phyloP scores from a whole-genome alignment of 2,797 vertebrate genomes.

The Xenopus petersii region DNA sequence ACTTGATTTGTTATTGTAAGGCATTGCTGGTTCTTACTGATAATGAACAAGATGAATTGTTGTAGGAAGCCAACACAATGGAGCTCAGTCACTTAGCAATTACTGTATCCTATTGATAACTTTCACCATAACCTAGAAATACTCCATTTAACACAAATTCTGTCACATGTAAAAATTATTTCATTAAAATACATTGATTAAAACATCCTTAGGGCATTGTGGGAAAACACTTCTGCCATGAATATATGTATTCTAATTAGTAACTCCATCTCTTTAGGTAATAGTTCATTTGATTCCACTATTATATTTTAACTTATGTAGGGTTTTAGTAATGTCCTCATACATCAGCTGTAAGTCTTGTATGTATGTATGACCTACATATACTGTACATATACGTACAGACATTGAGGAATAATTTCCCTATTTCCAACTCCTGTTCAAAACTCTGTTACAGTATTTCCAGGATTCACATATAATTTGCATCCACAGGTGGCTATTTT shows the following conservation, averaged over 20 bases:
- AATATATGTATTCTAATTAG: not conserved
- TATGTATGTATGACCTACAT: too few relatives aligned
- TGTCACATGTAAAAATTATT: slow-evolving; percentile 72
- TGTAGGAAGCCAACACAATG: slow-evolving; percentile 58
- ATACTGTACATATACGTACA: too few relatives aligned
- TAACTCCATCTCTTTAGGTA: not conserved
- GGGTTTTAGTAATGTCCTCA: too few relatives aligned
- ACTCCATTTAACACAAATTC: slow-evolving; percentile 71
- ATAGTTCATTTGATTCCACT: not conserved
- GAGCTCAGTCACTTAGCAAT: slow-evolving; percentile 67
- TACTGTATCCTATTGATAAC: slow-evolving; percentile 76
- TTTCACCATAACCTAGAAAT: slow-evolving; percentile 68
- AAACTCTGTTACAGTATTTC: too few relatives aligned
- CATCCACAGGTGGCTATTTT: too few relatives aligned
- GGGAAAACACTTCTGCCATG: slow-evolving; percentile 57
- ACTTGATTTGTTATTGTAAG: slow-evolving; percentile 59
- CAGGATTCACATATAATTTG: too few relatives aligned
- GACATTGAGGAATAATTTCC: too few relatives aligned
- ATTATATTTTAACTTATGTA: not conserved
- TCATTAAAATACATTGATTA: slow-evolving; percentile 76
- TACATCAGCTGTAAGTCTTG: too few relatives aligned
- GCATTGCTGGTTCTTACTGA: slow-evolving; percentile 58
- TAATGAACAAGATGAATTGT: slow-evolving; percentile 57
- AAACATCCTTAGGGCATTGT: slow-evolving; percentile 66
- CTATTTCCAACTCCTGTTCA: too few relatives aligned